Evolutionary conservation across 2,113 vertebrate species (phyloP).

Genomic region (Bagarius yarrelli): DNA sequence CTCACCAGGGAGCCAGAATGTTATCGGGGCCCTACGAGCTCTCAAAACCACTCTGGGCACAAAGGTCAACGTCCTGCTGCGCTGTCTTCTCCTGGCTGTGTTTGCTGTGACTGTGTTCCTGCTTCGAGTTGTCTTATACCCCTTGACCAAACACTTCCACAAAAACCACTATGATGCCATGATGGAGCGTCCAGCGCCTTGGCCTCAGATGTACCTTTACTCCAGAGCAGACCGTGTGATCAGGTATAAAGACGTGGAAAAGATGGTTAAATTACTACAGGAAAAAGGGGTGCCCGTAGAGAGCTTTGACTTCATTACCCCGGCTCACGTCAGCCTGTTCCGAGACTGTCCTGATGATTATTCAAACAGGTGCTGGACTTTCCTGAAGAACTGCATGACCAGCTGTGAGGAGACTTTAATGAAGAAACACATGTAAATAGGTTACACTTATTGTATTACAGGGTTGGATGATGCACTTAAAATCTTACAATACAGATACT

Average conservation of each 20-base stretch:
- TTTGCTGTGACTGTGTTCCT: constrained; percentile 70
- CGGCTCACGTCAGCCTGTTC: constrained; percentile 84
- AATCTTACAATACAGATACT: too few species aligned
- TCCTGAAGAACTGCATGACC: constrained; percentile 76
- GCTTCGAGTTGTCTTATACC: constrained; percentile 80
- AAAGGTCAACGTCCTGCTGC: constrained; percentile 67
- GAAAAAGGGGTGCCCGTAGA: constrained; percentile 71
- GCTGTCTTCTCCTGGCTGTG: constrained; percentile 73
- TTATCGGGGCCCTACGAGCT: constrained; percentile 81
- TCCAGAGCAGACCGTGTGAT: constrained; percentile 83
- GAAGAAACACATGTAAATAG: constrained; percentile 55
- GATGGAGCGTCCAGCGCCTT: constrained; percentile 72
- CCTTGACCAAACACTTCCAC: constrained; percentile 82
- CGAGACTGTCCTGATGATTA: constrained; percentile 84
- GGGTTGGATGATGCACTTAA: not conserved
- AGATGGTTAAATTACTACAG: constrained; percentile 72
- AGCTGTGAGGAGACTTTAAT: constrained; percentile 37
- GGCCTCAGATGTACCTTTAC: constrained; percentile 93
- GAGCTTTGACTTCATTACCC: constrained; percentile 82
- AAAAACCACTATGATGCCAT: constrained; percentile 86
- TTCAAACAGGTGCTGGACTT: constrained; percentile 72
- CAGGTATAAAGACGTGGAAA: constrained; percentile 74
- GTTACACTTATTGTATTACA: constrained; percentile 39
- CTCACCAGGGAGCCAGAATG: constrained; percentile 81
- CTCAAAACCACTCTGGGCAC: constrained; percentile 74